Percentiles rank a stretch among this genome's conserved stretches.
phyloP scores from a whole-genome alignment of 2,113 vertebrate species.

The Phrynosoma blainvillii region DNA sequence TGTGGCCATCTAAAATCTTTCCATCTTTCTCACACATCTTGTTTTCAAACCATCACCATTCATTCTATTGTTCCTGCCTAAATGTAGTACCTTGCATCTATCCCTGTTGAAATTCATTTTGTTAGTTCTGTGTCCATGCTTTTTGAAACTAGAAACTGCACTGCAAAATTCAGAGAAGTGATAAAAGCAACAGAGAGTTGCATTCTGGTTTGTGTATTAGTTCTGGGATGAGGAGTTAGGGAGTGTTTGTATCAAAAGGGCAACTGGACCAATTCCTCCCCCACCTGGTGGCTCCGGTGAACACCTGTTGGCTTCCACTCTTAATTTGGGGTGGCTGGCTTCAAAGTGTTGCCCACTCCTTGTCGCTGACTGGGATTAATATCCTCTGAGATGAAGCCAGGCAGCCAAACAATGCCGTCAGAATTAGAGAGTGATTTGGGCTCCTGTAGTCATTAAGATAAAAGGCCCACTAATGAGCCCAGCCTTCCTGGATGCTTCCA shows the following conservation, averaged over 20 bases:
- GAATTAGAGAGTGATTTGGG: conserved; percentile 38
- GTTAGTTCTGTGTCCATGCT: too few species aligned
- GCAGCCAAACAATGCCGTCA: neutral
- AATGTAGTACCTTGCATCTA: too few species aligned
- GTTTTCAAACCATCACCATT: too few species aligned
- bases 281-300: fast-evolving
- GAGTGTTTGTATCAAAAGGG: neutral
- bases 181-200: neutral
- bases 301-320: neutral
- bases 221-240: too few species aligned
- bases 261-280: neutral
- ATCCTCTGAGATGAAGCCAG: conserved; percentile 11
- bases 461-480: conserved; percentile 58
- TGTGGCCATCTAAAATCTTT: too few species aligned
- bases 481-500: conserved; percentile 64
- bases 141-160: neutral
- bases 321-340: neutral
- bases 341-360: neutral
- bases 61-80: too few species aligned
- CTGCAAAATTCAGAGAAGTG: neutral
- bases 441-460: conserved; percentile 63
- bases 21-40: too few species aligned
- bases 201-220: too few species aligned
- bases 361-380: neutral
- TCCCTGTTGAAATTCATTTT: too few species aligned